phyloP scores from a whole-genome alignment of 1,140 invertebrate genomes.

The Piezodorus guildinii region DNA sequence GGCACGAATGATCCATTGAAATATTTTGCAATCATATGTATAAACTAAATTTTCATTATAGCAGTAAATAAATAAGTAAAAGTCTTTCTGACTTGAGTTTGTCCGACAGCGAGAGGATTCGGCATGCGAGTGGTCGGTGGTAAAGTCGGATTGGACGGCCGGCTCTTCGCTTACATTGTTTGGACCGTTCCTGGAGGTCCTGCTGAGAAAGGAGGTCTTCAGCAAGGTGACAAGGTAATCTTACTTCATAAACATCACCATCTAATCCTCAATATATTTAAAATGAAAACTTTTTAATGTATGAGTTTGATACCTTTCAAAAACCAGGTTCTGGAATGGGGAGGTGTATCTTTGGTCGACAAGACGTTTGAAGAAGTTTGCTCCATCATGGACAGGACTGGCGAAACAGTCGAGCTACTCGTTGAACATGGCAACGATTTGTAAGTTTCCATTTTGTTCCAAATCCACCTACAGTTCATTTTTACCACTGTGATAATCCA shows the following conservation, averaged over 20 bases:
- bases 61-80: too few species aligned
- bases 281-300: too few species aligned
- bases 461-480: background rate
- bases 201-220: conserved; percentile 74
- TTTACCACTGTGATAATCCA: background rate
- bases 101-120: conserved; percentile 63
- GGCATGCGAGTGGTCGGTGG: conserved; percentile 88
- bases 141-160: conserved; percentile 67
- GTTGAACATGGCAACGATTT: conserved; percentile 65
- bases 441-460: conserved; percentile 34
- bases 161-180: conserved; percentile 78
- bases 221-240: conserved; percentile 66
- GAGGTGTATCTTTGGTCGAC: conserved; percentile 71
- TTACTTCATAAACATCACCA: too few species aligned
- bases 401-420: conserved; percentile 69
- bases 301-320: too few species aligned
- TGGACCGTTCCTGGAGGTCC: conserved; percentile 82
- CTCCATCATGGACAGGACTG: conserved; percentile 67
- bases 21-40: too few species aligned
- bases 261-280: too few species aligned
- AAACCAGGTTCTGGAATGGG: conserved; percentile 61
- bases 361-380: conserved; percentile 80
- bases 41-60: too few species aligned
- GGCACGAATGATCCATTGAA: too few species aligned
- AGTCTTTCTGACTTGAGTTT: too few species aligned